Base-by-base conservation (phyloP, 2,797 vertebrate genomes). In the Numenius phaeopus region DNA sequence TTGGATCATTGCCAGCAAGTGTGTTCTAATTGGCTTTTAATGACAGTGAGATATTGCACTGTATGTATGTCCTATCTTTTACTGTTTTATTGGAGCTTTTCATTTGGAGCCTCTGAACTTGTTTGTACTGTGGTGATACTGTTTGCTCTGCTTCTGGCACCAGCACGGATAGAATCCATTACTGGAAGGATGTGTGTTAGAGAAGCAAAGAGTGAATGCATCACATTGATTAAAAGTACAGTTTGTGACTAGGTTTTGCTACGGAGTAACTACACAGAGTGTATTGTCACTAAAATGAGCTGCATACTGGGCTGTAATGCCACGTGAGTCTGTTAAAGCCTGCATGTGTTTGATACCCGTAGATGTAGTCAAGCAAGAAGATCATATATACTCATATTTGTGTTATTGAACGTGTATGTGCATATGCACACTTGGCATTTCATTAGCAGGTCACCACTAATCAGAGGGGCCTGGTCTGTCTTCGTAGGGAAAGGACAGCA, bases 111-210 rank as follows among this genome's bases (percentile, higher is more conserved):
- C 47, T 67, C 85, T 87, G 77, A 47, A 55, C 46, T 87, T 96
- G 92, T 95, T 96, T 97, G 91, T 75, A 73, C 91, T 96, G 96
- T 94, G 93, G 79, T 64, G 84, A 54, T 89, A 50, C 93, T 97
- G 76, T 97, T 97, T 97, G 94, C 88, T 92, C 89, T 95, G 81
- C 90, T 91, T 78, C 90, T 97, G 96, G 96, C 95, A 95, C 86
- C 55, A 5, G 50, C 8, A 29, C 9, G 64, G 88, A 62, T 94
- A 91, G 88, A 96, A 94, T 95, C 87, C 57, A 50, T 94, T 87
- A 16, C 58, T 96, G 93, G 88, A 70, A 76, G 89, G 91, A 94
- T 90, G 62, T 91, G 62, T 94, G 50, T 64, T 91, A 84, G 64
- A 64, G 83, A 86, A 91, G 72, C 54, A 46, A 23, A 71, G 67